A percentile compares a stretch with the other conserved stretches of the same genome.
These are phyloP conservation scores for Anguilla pacifica DNA, from an alignment of 2,797 vertebrate species.

Conservation along the genomic window DNA sequence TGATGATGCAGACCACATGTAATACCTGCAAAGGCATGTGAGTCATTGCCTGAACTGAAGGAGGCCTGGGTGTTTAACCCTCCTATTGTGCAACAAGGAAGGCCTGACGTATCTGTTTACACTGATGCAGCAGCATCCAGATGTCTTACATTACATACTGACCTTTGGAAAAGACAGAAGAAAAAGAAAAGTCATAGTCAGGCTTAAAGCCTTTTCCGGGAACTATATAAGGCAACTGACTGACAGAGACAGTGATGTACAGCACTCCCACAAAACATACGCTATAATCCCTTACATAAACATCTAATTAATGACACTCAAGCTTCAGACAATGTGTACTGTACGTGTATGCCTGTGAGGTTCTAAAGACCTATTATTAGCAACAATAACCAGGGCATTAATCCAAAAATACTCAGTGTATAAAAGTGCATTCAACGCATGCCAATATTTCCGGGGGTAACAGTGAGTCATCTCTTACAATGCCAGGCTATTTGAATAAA, in stretches of 20 bases:
- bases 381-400: not conserved
- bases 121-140: not conserved
- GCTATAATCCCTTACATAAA: constrained; percentile 4
- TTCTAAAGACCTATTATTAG: constrained; percentile 32
- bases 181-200: not conserved
- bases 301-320: not conserved
- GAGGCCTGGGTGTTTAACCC: not conserved
- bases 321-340: constrained; percentile 5
- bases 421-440: not conserved
- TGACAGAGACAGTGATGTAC: not conserved
- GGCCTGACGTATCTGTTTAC: constrained; percentile 39
- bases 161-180: not conserved
- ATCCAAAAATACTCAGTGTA: not conserved
- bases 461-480: not conserved
- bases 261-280: not conserved
- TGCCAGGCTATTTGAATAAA: not conserved
- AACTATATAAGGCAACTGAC: constrained; percentile 41
- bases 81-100: not conserved
- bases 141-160: constrained; percentile 4
- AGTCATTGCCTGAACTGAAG: not conserved
- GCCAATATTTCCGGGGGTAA: not conserved
- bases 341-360: constrained; percentile 25
- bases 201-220: constrained; percentile 18
- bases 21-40: not conserved
- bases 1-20: not conserved